Conservation (phyloP, 2,113 vertebrate genomes). For the Cygnus buccinator region DNA sequence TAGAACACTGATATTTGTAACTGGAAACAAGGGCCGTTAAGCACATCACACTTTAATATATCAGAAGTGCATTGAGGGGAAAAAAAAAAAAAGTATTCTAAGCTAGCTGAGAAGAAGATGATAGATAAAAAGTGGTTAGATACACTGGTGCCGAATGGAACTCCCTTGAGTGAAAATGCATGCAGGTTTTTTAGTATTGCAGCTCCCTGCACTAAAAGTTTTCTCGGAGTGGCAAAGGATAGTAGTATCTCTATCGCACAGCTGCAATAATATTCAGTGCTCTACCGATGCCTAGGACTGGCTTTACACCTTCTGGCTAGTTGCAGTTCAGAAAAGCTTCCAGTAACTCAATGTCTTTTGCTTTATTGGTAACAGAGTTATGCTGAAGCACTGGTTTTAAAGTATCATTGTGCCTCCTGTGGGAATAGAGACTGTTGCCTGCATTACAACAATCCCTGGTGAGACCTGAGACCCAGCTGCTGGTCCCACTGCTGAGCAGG, state of each 20-base stretch:
- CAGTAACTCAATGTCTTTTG: background rate
- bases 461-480: slow-evolving; percentile 2
- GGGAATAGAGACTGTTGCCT: background rate
- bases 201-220: background rate
- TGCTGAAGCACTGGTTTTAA: background rate
- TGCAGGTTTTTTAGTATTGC: background rate
- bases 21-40: background rate
- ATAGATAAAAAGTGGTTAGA: background rate
- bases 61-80: background rate
- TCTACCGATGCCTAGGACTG: background rate
- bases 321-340: background rate
- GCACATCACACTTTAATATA: background rate
- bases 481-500: background rate
- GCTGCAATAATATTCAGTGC: background rate
- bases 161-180: background rate
- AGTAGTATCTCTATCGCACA: background rate
- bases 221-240: background rate
- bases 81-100: background rate
- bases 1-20: background rate
- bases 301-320: background rate
- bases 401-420: background rate
- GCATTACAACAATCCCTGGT: background rate
- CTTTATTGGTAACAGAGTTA: background rate
- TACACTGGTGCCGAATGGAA: background rate
- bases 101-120: background rate